Evolutionary conservation across 2,113 vertebrate genomes (phyloP), one percentile per base, ranked within the genome.

Genomic region (Serinus canaria): DNA sequence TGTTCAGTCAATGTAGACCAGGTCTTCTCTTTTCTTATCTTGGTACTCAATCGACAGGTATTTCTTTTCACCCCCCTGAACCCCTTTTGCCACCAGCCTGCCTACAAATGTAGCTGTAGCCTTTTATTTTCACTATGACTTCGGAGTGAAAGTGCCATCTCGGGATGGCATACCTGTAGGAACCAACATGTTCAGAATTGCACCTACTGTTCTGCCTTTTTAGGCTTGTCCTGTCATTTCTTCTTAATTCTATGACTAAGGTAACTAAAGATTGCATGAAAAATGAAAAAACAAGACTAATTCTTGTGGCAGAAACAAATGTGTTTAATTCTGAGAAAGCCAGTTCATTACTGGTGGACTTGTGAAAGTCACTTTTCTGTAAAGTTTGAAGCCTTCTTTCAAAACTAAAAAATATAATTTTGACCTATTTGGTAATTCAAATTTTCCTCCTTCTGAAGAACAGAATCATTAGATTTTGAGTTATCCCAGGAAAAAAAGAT

Each of bases 61-160:
- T 24, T 58, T 64, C 6, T 39, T 21, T 73, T 73, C 35, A 27
- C 23, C 5, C 0, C 1, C 3, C 11, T 0, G 4, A 64, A 20
- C 19, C 35, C 3, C 5, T 10, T 14, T 18, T 17, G 3, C 16
- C 23, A 39, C 20, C 23, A 30, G 12, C 31, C 68, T 28, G 15
- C 30, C 31, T 43, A n/a, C 28, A 41, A 56, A 41, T n/a, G 13
- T 62, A n/a, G 7, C 43, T 76, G 20, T 24, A 50, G 21, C 7
- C 33, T 72, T 85, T 39, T 31, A 9, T 79, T 79, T 53, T 75
- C 33, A 11, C 15, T 49, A 1, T 28, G 41, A 24, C 28, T 67
- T 72, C 7, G 19, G 10, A 31, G 16, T 37, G 37, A 37, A 37
- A 37, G 37, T 37, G 37, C 37, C 37, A 37, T 37, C 37, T 37